Conservation (phyloP, 53 echinoderm and acorn worm genomes). For the Pentamera pediparva region DNA sequence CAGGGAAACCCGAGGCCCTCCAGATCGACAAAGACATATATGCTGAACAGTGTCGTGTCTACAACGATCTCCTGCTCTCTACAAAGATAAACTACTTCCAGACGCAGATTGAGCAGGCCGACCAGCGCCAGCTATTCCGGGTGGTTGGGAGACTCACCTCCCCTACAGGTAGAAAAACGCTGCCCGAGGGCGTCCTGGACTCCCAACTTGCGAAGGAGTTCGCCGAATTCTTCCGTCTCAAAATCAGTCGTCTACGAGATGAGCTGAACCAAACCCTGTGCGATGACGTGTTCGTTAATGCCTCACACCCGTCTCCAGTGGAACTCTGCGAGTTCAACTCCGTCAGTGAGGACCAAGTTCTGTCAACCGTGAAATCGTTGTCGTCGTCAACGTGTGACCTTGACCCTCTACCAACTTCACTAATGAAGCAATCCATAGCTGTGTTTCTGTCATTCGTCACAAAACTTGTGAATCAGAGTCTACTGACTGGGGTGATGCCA, state of each 20-base stretch:
- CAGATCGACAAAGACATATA: constrained; percentile 24
- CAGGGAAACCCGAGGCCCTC: constrained; percentile 12
- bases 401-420: constrained; percentile 18
- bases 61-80: constrained; percentile 9
- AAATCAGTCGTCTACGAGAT: constrained; percentile 16
- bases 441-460: constrained; percentile 7
- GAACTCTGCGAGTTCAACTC: constrained; percentile 10
- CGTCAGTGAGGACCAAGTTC: constrained; percentile 22
- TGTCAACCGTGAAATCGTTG: constrained; percentile 2
- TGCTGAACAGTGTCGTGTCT: background rate
- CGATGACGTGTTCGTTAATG: constrained; percentile 35
- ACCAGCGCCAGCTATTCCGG: constrained; percentile 17
- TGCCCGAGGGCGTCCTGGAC: background rate
- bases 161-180: background rate
- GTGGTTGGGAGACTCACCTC: constrained; percentile 13
- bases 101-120: constrained; percentile 8
- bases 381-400: constrained; percentile 31
- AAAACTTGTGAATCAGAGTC: constrained; percentile 27
- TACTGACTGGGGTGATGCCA: constrained; percentile 25
- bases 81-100: constrained; percentile 23
- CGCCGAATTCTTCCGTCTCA: constrained; percentile 25
- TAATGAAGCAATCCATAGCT: constrained; percentile 10
- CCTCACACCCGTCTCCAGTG: background rate
- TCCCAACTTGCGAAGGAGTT: constrained; percentile 24
- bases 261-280: background rate